Conservation (phyloP, 2,113 vertebrate genomes). For the Sylvietta virens region DNA sequence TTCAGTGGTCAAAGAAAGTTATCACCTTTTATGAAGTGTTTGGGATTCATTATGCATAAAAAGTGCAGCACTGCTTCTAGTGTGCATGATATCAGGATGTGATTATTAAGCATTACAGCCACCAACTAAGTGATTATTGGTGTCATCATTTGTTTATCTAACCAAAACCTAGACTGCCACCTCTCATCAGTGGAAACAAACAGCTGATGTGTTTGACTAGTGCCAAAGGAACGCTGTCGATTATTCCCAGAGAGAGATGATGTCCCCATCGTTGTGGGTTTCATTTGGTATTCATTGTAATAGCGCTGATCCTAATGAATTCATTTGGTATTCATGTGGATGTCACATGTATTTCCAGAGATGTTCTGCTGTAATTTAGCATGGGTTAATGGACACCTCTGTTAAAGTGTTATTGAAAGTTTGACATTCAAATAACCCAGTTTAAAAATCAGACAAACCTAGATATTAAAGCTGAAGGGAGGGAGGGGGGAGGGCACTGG, state of each 20-base stretch:
- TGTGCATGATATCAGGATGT: not conserved
- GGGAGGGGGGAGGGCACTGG: not conserved
- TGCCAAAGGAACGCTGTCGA: slow-evolving; percentile 48
- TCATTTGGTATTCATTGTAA: slow-evolving; percentile 75
- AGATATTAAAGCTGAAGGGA: slow-evolving; percentile 72
- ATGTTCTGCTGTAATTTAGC: slow-evolving; percentile 78
- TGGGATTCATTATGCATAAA: slow-evolving; percentile 70
- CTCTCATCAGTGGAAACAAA: slow-evolving; percentile 71
- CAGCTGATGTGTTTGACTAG: slow-evolving; percentile 59
- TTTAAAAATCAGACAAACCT: slow-evolving; percentile 76
- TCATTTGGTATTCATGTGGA: slow-evolving; percentile 80
- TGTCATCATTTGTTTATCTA: slow-evolving; percentile 70
- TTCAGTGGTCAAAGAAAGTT: slow-evolving; percentile 77
- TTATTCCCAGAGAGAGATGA: slow-evolving; percentile 43
- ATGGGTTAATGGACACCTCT: slow-evolving; percentile 80
- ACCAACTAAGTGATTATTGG: slow-evolving; percentile 65
- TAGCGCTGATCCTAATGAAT: slow-evolving; percentile 73
- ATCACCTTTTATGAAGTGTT: slow-evolving; percentile 77
- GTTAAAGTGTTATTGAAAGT: slow-evolving; percentile 81
- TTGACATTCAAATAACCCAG: slow-evolving; percentile 84
- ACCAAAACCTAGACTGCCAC: slow-evolving; percentile 65
- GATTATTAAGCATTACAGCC: slow-evolving; percentile 38
- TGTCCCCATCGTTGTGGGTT: slow-evolving; percentile 45
- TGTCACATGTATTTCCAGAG: slow-evolving; percentile 79
- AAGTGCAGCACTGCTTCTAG: slow-evolving; percentile 18